Percentiles rank a stretch among this genome's conserved stretches.
Conservation (phyloP, 2,113 vertebrate genomes). For the Microtus montanus region DNA sequence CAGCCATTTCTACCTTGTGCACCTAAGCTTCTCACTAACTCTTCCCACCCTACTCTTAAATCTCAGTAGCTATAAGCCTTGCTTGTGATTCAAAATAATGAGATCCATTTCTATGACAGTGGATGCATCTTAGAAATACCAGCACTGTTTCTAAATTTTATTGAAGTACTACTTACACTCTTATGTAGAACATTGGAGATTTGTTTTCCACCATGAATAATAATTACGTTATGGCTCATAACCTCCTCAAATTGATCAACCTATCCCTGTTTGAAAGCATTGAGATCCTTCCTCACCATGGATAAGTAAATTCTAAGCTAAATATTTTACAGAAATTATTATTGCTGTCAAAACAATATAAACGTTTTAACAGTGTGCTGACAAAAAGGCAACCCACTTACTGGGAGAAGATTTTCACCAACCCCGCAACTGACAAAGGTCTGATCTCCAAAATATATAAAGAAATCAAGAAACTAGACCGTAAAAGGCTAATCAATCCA, state of each 20-base stretch:
- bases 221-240: neutral
- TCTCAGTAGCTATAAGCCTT: slow-evolving; percentile 17
- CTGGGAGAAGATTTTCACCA: too few relatives aligned
- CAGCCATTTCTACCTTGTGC: neutral
- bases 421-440: too few relatives aligned
- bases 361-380: too few relatives aligned
- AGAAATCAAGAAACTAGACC: too few relatives aligned
- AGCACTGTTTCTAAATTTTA: slow-evolving; percentile 49
- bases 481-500: too few relatives aligned
- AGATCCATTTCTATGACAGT: slow-evolving; percentile 24
- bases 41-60: slow-evolving; percentile 7
- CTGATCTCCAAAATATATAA: too few relatives aligned
- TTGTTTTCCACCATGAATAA: neutral
- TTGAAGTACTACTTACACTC: neutral
- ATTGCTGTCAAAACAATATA: neutral
- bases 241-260: slow-evolving; percentile 33
- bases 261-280: slow-evolving; percentile 7
- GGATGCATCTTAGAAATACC: slow-evolving; percentile 53
- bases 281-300: slow-evolving; percentile 27
- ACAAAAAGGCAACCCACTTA: too few relatives aligned
- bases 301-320: neutral
- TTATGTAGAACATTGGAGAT: slow-evolving; percentile 14
- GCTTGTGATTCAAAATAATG: neutral
- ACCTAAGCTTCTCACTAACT: slow-evolving; percentile 16
- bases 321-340: slow-evolving; percentile 32